Percentiles rank a stretch among this genome's conserved stretches.
Conservation (phyloP, 2,888 invertebrate genomes). For the Agrochola litura region DNA sequence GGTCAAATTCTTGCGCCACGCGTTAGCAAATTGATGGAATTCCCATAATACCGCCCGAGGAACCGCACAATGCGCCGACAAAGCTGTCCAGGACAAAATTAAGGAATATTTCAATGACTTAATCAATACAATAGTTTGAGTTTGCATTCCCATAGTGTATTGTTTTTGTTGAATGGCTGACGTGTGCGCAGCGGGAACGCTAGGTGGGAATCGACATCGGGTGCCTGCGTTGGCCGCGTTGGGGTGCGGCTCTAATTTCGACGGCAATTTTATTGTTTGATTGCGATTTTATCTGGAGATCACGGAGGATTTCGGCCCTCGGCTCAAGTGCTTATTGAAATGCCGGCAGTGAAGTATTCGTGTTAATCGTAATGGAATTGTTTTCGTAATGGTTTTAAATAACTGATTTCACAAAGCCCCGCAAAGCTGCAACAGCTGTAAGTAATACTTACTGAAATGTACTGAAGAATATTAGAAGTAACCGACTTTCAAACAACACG, state of each 20-base stretch:
- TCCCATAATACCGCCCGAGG: slow-evolving; percentile 88
- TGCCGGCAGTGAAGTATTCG: slow-evolving; percentile 57
- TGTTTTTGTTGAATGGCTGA: slow-evolving; percentile 84
- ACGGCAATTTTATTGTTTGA: slow-evolving; percentile 83
- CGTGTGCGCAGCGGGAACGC: slow-evolving; percentile 78
- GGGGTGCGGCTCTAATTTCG: slow-evolving; percentile 81
- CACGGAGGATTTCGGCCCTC: slow-evolving; percentile 84
- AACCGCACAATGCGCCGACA: slow-evolving; percentile 80
- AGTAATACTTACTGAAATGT: not conserved
- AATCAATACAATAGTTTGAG: slow-evolving; percentile 88
- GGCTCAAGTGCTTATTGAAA: slow-evolving; percentile 65
- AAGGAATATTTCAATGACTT: slow-evolving; percentile 86
- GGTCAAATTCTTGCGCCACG: slow-evolving; percentile 84
- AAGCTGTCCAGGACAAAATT: slow-evolving; percentile 79
- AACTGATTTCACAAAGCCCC: slow-evolving; percentile 46
- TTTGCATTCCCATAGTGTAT: slow-evolving; percentile 87
- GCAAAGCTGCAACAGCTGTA: slow-evolving; percentile 42
- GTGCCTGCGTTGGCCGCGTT: slow-evolving; percentile 78
- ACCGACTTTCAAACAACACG: not conserved
- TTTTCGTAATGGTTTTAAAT: slow-evolving; percentile 63
- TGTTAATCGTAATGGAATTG: slow-evolving; percentile 64
- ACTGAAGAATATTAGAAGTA: not conserved
- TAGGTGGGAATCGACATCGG: slow-evolving; percentile 87
- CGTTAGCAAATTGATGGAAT: slow-evolving; percentile 87
- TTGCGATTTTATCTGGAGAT: slow-evolving; percentile 89